A percentile compares a stretch with the other conserved stretches of the same genome.
These are phyloP conservation scores for Oncopodura yosiiana DNA, from an alignment of 1,140 invertebrate species.

Conservation along the genomic window DNA sequence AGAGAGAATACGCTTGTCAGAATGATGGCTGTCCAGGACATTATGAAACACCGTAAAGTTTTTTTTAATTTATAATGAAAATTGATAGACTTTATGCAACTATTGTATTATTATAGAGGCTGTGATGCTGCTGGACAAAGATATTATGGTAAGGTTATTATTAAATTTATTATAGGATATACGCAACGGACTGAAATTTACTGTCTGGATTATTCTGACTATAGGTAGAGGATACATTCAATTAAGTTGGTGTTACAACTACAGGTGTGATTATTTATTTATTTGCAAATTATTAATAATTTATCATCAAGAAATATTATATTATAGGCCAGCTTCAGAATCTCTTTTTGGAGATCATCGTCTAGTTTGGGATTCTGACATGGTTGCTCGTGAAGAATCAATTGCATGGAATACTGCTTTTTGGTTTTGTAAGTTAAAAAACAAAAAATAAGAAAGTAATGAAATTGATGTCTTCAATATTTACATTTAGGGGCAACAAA, in stretches of 20 bases:
- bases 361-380: constrained; percentile 22
- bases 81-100: not conserved
- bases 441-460: not conserved
- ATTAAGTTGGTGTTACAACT: constrained; percentile 30
- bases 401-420: constrained; percentile 29
- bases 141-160: constrained; percentile 29
- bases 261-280: not conserved
- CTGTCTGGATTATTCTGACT: too few species aligned
- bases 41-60: constrained; percentile 19
- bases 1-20: constrained; percentile 20
- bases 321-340: constrained; percentile 19
- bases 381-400: constrained; percentile 19
- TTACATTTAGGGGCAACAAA: not conserved
- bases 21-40: constrained; percentile 11
- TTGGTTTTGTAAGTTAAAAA: constrained; percentile 24
- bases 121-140: constrained; percentile 17
- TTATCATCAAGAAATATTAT: constrained; percentile 2
- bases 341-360: constrained; percentile 17
- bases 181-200: not conserved
- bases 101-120: not conserved
- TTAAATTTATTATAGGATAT: not conserved
- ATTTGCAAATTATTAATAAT: constrained; percentile 3
- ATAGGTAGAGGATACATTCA: constrained; percentile 25
- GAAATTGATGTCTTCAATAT: not conserved
- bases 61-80: not conserved